Base-by-base conservation (phyloP, 2,888 invertebrate species). In the Nomada flava region DNA sequence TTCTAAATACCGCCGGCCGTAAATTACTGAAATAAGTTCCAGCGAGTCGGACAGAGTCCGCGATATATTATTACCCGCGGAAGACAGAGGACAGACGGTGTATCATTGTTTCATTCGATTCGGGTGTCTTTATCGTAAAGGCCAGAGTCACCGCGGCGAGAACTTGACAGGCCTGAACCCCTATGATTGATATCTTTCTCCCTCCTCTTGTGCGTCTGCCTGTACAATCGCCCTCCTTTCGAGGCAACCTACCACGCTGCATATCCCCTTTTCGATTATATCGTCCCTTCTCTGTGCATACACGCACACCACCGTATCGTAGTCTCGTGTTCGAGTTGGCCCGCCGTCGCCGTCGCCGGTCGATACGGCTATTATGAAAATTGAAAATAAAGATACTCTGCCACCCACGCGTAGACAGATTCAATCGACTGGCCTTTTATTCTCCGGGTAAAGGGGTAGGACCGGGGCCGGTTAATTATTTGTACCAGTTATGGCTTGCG, bases 161-260 rank as follows among this genome's bases (percentile, higher is more conserved):
- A 76, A 71, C 76, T 81, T 89, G 90, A 90, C 90, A 90, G 85
- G 71, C 69, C 64, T 88, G 88, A 90, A 87, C 90, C 87, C 83
- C 82, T 86, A 90, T 90, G 90, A 90, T 90, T 90, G 90, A 90
- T 90, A 90, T 90, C 86, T 86, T 83, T 78, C 82, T 76, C 74
- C 76, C 76, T 75, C 77, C 76, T 60, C 72, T 62, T 69, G 77
- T 53, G 26, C 55, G 60, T 59, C 62, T 64, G 44, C 50, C 62
- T 60, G 42, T 70, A 65, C 76, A 59, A 53, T 29, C 62, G 62
- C 52, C 78, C 55, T 67, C 62, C 79, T 79, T 83, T 79, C 76
- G 23, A 53, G 65, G 73, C 67, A 71, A 73, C 75, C 76, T 82
- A 79, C 71, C 55, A 65, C 63, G 69, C 75, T 67, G 68, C 85